Percentiles rank a stretch among this genome's conserved stretches.
phyloP scores from a whole-genome alignment of 2,797 vertebrate genomes.

The Lutjanus campechanus region DNA sequence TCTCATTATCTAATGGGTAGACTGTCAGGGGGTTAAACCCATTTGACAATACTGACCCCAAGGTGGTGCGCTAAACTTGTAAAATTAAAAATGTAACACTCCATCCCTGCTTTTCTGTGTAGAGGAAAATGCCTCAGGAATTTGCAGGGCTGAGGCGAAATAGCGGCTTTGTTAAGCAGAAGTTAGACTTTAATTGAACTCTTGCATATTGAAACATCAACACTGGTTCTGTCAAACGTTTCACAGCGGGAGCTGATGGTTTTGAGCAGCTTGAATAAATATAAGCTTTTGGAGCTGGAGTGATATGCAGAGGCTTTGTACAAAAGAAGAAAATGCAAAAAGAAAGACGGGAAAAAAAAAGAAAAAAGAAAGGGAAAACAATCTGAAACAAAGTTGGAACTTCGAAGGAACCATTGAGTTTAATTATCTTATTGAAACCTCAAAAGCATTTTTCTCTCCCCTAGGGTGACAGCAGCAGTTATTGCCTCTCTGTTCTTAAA shows the following conservation, averaged over 20 bases:
- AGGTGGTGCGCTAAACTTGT: neutral
- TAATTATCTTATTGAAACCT: conserved; percentile 85
- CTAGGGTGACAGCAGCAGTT: conserved; percentile 80
- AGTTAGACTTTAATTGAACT: conserved; percentile 66
- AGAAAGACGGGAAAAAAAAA: conserved; percentile 12
- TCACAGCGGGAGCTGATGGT: conserved; percentile 62
- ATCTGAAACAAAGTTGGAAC: conserved; percentile 68
- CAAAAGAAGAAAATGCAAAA: conserved; percentile 14
- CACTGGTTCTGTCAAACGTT: conserved; percentile 56
- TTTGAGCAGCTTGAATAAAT: conserved; percentile 65
- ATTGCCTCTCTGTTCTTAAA: conserved; percentile 82
- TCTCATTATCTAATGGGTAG: neutral
- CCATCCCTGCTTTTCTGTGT: conserved; percentile 20
- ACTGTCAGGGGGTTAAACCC: neutral
- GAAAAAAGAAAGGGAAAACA: conserved; percentile 35
- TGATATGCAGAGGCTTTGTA: conserved; percentile 59
- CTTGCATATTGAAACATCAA: conserved; percentile 65
- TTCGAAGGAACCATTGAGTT: conserved; percentile 72
- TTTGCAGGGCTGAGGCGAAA: conserved; percentile 34
- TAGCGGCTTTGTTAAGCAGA: conserved; percentile 46
- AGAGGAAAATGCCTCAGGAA: conserved; percentile 31
- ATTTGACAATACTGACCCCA: neutral
- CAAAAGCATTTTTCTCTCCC: conserved; percentile 79
- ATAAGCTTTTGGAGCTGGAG: conserved; percentile 41
- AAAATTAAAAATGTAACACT: conserved; percentile 28